Conservation (phyloP, 2,888 invertebrate species). For the Fragum whitleyi region DNA sequence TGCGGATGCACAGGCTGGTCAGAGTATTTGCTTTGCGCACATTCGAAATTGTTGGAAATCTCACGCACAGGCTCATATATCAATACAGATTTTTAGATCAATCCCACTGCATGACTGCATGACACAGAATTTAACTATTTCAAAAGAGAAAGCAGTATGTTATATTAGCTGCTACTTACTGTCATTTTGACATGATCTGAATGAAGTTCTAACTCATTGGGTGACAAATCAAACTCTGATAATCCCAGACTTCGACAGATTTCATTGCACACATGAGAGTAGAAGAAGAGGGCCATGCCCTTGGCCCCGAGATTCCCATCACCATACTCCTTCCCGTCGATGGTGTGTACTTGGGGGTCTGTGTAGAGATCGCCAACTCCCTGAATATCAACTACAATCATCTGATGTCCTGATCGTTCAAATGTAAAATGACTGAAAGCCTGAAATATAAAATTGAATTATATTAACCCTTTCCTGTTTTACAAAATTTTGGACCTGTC, state of each 20-base stretch:
- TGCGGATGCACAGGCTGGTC: too few species aligned
- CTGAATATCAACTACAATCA: conserved; percentile 88
- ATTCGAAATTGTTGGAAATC: too few species aligned
- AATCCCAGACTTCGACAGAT: conserved; percentile 87
- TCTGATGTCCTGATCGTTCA: conserved; percentile 87
- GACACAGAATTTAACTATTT: too few species aligned
- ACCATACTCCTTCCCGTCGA: conserved; percentile 86
- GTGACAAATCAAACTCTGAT: conserved; percentile 86
- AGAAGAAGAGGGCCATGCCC: conserved; percentile 88
- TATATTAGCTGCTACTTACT: too few species aligned
- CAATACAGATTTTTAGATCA: too few species aligned
- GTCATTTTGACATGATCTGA: conserved; percentile 70
- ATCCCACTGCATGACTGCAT: too few species aligned
- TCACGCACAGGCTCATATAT: too few species aligned
- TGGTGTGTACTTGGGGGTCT: conserved; percentile 88
- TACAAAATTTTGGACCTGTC: too few species aligned
- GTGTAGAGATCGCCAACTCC: conserved; percentile 88
- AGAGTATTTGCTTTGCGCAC: too few species aligned
- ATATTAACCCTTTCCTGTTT: too few species aligned
- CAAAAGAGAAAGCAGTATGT: too few species aligned
- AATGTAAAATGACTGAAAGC: conserved; percentile 88
- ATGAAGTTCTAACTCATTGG: conserved; percentile 80
- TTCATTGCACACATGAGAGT: conserved; percentile 87
- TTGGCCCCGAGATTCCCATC: conserved; percentile 87
- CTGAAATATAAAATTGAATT: conserved; percentile 75